Evolutionary conservation across 2,888 invertebrate species (phyloP).

Genomic region (Muscina levida): DNA sequence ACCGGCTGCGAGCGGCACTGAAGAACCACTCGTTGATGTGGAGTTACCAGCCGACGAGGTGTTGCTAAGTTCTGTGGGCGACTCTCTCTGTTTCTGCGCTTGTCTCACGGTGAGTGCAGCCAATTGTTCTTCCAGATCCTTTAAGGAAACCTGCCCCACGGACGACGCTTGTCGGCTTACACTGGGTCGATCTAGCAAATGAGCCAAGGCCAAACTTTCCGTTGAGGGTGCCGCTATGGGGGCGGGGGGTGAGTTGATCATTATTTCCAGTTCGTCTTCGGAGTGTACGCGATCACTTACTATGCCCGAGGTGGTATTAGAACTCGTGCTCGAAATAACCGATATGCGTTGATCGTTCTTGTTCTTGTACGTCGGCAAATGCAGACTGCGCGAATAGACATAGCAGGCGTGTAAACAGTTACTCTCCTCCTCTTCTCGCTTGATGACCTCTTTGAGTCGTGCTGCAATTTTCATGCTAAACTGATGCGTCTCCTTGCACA

Average conservation of each 20-base stretch:
- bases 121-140: conserved; percentile 80
- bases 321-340: conserved; percentile 95
- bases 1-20: conserved; percentile 66
- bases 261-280: conserved; percentile 94
- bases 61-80: conserved; percentile 68
- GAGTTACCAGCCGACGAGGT: conserved; percentile 67
- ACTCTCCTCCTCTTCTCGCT: conserved; percentile 91
- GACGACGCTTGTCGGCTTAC: conserved; percentile 83
- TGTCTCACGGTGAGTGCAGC: conserved; percentile 79
- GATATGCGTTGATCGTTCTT: conserved; percentile 91
- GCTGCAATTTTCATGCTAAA: conserved; percentile 96
- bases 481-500: conserved; percentile 96
- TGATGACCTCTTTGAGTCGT: conserved; percentile 89
- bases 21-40: conserved; percentile 68
- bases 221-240: conserved; percentile 89
- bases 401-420: conserved; percentile 86
- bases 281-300: conserved; percentile 97
- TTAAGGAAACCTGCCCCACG: conserved; percentile 79
- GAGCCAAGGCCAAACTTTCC: conserved; percentile 90
- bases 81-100: conserved; percentile 70
- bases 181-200: conserved; percentile 84
- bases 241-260: conserved; percentile 89
- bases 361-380: conserved; percentile 83
- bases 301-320: conserved; percentile 98
- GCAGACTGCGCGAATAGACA: conserved; percentile 85